Percentiles rank a stretch among this genome's conserved stretches.
Evolutionary conservation across 2,113 vertebrate genomes (phyloP).

Genomic region (Coptodon rendalli): DNA sequence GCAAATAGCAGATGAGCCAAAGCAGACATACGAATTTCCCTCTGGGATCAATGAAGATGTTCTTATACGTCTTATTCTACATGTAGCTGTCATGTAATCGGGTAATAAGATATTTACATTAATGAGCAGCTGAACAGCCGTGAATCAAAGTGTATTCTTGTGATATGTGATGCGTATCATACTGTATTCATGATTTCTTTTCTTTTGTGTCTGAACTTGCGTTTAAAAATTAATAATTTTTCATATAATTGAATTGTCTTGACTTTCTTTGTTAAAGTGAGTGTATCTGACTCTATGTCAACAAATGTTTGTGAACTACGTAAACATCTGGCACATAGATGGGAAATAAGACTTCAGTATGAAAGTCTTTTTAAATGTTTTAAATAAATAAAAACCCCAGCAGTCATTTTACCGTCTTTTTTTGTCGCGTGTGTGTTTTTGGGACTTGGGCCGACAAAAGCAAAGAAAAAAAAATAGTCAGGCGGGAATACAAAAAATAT

Average conservation of each 20-base stretch:
- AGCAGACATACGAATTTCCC: neutral
- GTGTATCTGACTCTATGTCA: neutral
- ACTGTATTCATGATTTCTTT: neutral
- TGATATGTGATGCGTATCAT: neutral
- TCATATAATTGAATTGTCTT: neutral
- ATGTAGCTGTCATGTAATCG: neutral
- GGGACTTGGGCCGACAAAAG: neutral
- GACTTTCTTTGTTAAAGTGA: neutral
- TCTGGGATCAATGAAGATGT: neutral
- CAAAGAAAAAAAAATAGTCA: neutral
- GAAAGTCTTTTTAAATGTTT: neutral
- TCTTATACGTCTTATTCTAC: neutral
- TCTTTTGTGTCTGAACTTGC: neutral
- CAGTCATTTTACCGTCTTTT: neutral
- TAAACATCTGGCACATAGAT: neutral
- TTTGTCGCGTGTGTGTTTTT: neutral
- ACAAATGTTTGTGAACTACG: neutral
- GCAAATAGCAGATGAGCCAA: neutral
- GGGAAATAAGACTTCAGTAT: neutral
- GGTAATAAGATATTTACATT: neutral
- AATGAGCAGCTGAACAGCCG: neutral
- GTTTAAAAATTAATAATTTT: neutral
- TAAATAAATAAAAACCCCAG: neutral
- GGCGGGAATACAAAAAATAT: neutral
- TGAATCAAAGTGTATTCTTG: neutral